Conservation (phyloP, 2,113 vertebrate genomes). For the Erinaceus europaeus region DNA sequence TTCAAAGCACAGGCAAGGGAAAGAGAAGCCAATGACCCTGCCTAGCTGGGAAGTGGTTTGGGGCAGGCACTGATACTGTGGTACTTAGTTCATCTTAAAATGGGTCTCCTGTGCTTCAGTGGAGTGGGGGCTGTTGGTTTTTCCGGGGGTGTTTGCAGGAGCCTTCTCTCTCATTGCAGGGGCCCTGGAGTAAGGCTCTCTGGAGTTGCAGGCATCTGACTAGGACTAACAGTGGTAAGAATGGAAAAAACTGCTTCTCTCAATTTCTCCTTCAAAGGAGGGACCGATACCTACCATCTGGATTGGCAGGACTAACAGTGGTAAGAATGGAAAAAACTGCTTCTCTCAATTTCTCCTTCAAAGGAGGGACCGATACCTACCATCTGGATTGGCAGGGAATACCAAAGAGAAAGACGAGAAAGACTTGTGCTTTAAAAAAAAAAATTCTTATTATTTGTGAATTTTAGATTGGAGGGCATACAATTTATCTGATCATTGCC, state of each 20-base stretch:
- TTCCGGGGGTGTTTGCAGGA: background rate
- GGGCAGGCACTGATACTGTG: background rate
- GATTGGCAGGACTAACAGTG: background rate
- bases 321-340: background rate
- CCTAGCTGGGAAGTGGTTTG: constrained; percentile 32
- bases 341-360: background rate
- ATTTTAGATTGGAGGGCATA: background rate
- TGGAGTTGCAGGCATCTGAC: background rate
- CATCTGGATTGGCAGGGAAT: too few species aligned
- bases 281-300: too few species aligned
- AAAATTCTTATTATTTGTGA: background rate
- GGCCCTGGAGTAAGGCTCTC: background rate
- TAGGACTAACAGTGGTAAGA: background rate
- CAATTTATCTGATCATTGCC: background rate
- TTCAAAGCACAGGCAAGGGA: constrained; percentile 35
- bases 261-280: background rate
- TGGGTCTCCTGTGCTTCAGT: background rate
- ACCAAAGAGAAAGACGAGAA: background rate
- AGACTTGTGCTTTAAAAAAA: background rate
- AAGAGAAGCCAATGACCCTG: background rate
- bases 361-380: background rate
- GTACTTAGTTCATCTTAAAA: background rate
- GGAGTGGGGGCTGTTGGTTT: background rate
- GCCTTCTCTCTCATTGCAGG: background rate
- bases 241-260: background rate